phyloP scores from a whole-genome alignment of 2,888 invertebrate genomes.

The Sycophila texana region DNA sequence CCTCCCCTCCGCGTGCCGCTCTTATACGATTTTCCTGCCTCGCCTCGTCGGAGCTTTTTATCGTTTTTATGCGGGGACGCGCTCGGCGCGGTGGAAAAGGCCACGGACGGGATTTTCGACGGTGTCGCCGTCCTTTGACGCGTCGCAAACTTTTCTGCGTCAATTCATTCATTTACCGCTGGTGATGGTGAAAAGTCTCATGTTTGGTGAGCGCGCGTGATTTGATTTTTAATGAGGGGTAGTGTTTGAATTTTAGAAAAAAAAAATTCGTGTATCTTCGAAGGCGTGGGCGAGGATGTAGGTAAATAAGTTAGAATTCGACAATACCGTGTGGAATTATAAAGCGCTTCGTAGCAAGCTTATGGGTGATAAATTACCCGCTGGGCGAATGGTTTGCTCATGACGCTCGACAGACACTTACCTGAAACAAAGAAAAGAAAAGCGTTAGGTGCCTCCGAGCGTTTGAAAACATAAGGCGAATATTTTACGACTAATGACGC shows the following conservation, averaged over 20 bases:
- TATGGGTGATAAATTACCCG: constrained; percentile 48
- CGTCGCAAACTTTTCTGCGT: background rate
- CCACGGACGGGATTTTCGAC: background rate
- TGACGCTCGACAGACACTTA: constrained; percentile 46
- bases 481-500: constrained; percentile 30
- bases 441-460: constrained; percentile 24
- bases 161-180: background rate
- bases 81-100: background rate
- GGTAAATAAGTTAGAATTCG: background rate
- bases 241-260: too few relatives aligned
- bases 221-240: too few relatives aligned
- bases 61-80: background rate
- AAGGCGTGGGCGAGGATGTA: background rate
- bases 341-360: constrained; percentile 35
- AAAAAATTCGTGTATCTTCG: background rate
- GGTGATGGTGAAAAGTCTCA: too few relatives aligned
- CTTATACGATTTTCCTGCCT: background rate
- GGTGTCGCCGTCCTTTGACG: background rate
- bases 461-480: constrained; percentile 6
- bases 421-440: constrained; percentile 49
- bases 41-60: too few relatives aligned
- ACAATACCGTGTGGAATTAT: constrained; percentile 33
- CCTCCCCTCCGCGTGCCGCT: background rate
- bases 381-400: constrained; percentile 25
- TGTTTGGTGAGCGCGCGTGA: too few relatives aligned